phyloP scores from a whole-genome alignment of 23 tunicate species.

The Diplosoma virens region DNA sequence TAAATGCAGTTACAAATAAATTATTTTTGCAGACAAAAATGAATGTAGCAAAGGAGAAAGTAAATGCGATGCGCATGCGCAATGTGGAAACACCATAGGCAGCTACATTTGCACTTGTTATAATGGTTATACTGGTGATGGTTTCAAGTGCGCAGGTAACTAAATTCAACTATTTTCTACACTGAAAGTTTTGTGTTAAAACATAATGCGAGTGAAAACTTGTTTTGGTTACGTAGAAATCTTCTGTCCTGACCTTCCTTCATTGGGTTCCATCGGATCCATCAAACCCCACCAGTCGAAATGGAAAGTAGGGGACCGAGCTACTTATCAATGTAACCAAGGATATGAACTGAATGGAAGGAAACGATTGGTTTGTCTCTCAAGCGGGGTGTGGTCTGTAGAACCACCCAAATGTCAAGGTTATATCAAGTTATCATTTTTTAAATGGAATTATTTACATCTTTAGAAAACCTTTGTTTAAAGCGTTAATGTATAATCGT shows the following conservation, averaged over 20 bases:
- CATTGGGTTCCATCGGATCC: not conserved
- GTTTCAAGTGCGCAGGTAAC: conserved; percentile 9
- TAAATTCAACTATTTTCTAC: not conserved
- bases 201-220: not conserved
- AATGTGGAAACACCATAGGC: conserved; percentile 35
- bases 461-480: not conserved
- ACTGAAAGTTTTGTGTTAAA: not conserved
- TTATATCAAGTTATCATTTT: not conserved
- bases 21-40: conserved; percentile 18
- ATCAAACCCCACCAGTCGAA: conserved; percentile 1
- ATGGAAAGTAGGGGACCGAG: conserved; percentile 24
- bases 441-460: not conserved
- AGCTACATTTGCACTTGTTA: conserved; percentile 39
- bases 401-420: conserved; percentile 17
- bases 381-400: conserved; percentile 26
- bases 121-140: conserved; percentile 16
- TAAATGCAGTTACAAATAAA: too few relatives aligned
- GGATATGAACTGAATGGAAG: conserved; percentile 30
- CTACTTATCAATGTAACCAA: conserved; percentile 20
- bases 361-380: not conserved
- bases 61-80: conserved; percentile 25
- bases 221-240: conserved; percentile 9
- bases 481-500: not conserved
- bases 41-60: conserved; percentile 6
- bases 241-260: conserved; percentile 2